Percentiles rank a stretch among this genome's conserved stretches.
phyloP scores from a whole-genome alignment of 1,140 invertebrate genomes.

The Orius laevigatus region DNA sequence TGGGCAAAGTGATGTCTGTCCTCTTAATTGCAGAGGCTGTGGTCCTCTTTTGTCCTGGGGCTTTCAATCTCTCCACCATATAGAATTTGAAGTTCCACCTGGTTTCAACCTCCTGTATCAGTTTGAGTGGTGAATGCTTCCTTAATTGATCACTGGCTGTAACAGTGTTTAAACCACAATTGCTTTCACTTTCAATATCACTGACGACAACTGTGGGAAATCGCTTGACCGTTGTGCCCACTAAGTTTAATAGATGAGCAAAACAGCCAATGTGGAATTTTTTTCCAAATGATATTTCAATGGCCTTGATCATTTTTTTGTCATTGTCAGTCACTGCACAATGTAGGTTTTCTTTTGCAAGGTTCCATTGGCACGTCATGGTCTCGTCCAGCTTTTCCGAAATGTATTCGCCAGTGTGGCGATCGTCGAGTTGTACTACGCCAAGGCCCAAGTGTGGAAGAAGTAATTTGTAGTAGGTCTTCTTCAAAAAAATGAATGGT shows the following conservation, averaged over 20 bases:
- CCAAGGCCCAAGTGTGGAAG: too few relatives aligned
- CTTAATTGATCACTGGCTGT: neutral
- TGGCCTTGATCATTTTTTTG: conserved; percentile 26
- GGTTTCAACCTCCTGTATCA: conserved; percentile 19
- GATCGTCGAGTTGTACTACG: neutral
- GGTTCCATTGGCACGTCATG: conserved; percentile 3
- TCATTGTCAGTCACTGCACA: conserved; percentile 26
- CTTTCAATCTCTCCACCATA: too few relatives aligned
- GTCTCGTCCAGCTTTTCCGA: neutral
- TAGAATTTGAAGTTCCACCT: conserved; percentile 12
- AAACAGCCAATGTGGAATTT: conserved; percentile 27
- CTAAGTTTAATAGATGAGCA: conserved; percentile 29
- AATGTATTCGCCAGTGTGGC: conserved; percentile 2
- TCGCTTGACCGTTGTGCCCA: conserved; percentile 21
- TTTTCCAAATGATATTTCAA: conserved; percentile 24
- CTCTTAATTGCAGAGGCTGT: too few relatives aligned
- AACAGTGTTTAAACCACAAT: neutral
- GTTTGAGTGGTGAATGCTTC: neutral
- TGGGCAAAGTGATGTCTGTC: too few relatives aligned
- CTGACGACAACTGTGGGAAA: neutral
- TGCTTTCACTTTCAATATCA: neutral
- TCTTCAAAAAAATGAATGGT: too few relatives aligned
- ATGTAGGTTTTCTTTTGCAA: conserved; percentile 14
- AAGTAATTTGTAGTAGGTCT: too few relatives aligned
- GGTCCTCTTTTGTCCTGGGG: too few relatives aligned